Percentiles rank a stretch among this genome's conserved stretches.
Evolutionary conservation across 2,797 vertebrate species (phyloP).

Genomic region (Rhinophrynus dorsalis): DNA sequence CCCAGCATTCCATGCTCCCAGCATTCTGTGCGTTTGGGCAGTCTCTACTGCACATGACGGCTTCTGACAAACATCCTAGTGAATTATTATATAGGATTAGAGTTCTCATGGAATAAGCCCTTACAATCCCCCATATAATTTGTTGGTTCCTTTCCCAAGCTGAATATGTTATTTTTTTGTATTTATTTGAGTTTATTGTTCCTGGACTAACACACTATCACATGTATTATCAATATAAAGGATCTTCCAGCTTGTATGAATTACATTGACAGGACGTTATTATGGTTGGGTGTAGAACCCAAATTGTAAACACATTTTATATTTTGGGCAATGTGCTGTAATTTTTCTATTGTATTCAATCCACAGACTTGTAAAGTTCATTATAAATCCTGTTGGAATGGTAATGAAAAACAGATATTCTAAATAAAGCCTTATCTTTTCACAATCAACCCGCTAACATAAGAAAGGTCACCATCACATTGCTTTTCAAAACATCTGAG

Average conservation of each 20-base stretch:
- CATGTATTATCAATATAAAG: slow-evolving; percentile 6
- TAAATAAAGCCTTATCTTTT: slow-evolving; percentile 3
- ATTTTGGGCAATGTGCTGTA: not conserved
- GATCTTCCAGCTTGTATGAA: not conserved
- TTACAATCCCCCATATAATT: too few species aligned
- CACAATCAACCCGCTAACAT: too few species aligned
- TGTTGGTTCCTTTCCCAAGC: too few species aligned
- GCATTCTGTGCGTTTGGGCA: too few species aligned
- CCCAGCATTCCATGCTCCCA: too few species aligned
- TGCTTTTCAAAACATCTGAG: too few species aligned
- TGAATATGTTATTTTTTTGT: too few species aligned
- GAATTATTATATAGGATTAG: too few species aligned
- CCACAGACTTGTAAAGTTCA: not conserved
- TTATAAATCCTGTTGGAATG: slow-evolving; percentile 6
- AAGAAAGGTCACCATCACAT: too few species aligned
- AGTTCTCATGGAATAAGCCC: too few species aligned
- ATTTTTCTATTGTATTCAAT: slow-evolving; percentile 15
- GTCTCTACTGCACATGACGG: too few species aligned
- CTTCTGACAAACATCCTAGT: too few species aligned
- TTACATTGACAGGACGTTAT: slow-evolving; percentile 2
- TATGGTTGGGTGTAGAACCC: not conserved
- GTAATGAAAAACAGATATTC: slow-evolving; percentile 5
- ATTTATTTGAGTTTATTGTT: slow-evolving; percentile 1
- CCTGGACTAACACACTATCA: slow-evolving; percentile 17
- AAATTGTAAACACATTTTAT: slow-evolving; percentile 8